Conservation (phyloP, 2,113 vertebrate species). For the Nerophis ophidion region DNA sequence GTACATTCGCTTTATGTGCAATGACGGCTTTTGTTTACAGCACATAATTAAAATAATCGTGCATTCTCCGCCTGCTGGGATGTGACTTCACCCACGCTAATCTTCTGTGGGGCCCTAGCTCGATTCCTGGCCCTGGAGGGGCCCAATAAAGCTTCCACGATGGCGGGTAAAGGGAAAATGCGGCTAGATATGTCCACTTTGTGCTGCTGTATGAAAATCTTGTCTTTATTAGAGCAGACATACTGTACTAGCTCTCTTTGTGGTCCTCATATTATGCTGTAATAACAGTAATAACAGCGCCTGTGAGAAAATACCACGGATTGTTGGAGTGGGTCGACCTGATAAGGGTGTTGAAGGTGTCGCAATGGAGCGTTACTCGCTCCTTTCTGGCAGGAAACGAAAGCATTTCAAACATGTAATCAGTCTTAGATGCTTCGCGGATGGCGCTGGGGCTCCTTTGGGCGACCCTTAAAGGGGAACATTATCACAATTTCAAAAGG, state of each 20-base stretch:
- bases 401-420: slow-evolving; percentile 3
- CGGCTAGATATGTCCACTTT: too few species aligned
- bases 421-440: too few species aligned
- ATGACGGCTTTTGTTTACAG: slow-evolving; percentile 35
- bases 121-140: slow-evolving; percentile 40
- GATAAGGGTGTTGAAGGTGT: slow-evolving; percentile 30
- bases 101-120: slow-evolving; percentile 37
- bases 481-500: too few species aligned
- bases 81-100: slow-evolving; percentile 49
- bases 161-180: slow-evolving; percentile 14
- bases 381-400: slow-evolving; percentile 35
- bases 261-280: slow-evolving; percentile 5
- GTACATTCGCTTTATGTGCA: slow-evolving; percentile 49
- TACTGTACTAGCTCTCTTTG: neutral
- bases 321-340: slow-evolving; percentile 41
- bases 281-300: slow-evolving; percentile 32
- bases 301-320: slow-evolving; percentile 37
- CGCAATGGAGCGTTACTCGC: slow-evolving; percentile 42
- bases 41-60: slow-evolving; percentile 61
- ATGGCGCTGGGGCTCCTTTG: slow-evolving; percentile 9
- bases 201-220: too few species aligned
- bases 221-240: too few species aligned
- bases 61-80: slow-evolving; percentile 46
- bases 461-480: slow-evolving; percentile 32
- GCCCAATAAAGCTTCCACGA: slow-evolving; percentile 16